Evolutionary conservation across 2,888 invertebrate species (phyloP).

Genomic region (Pyrochroa serraticornis): DNA sequence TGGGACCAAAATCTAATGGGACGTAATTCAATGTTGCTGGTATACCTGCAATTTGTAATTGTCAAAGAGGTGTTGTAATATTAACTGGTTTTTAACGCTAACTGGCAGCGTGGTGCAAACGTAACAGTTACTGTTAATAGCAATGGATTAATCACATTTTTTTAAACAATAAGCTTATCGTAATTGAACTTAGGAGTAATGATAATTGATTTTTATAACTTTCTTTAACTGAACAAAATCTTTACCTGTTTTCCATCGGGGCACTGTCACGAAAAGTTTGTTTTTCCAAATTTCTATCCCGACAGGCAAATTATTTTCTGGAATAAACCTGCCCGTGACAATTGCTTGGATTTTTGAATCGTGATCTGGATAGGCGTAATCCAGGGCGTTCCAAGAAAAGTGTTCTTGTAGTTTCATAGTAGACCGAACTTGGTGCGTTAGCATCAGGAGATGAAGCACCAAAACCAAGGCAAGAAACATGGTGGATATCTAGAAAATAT

Average conservation of each 20-base stretch:
- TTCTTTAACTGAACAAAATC: background rate
- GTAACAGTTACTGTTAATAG: background rate
- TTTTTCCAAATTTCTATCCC: slow-evolving; percentile 82
- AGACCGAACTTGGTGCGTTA: background rate
- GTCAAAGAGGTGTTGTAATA: no score
- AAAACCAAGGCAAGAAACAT: background rate
- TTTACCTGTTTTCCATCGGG: slow-evolving; percentile 78
- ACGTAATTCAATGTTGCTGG: slow-evolving; percentile 84
- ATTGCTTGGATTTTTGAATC: slow-evolving; percentile 68
- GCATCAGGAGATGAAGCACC: background rate
- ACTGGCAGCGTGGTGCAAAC: no score
- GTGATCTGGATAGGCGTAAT: slow-evolving; percentile 75
- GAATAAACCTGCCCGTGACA: slow-evolving; percentile 69
- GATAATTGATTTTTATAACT: background rate
- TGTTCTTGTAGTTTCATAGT: slow-evolving; percentile 67
- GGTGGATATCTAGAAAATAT: background rate
- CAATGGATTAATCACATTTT: background rate
- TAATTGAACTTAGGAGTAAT: background rate
- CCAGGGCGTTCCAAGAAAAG: slow-evolving; percentile 77
- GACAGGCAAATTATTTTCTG: slow-evolving; percentile 80
- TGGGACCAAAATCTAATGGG: slow-evolving; percentile 67
- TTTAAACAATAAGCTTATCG: no score
- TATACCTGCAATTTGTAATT: slow-evolving; percentile 66
- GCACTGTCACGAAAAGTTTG: slow-evolving; percentile 82
- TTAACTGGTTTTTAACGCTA: no score